A percentile compares a stretch with the other conserved stretches of the same genome.
These are phyloP conservation scores for Lycodopsis pacificus DNA, from an alignment of 2,797 vertebrate species.

Conservation along the genomic window DNA sequence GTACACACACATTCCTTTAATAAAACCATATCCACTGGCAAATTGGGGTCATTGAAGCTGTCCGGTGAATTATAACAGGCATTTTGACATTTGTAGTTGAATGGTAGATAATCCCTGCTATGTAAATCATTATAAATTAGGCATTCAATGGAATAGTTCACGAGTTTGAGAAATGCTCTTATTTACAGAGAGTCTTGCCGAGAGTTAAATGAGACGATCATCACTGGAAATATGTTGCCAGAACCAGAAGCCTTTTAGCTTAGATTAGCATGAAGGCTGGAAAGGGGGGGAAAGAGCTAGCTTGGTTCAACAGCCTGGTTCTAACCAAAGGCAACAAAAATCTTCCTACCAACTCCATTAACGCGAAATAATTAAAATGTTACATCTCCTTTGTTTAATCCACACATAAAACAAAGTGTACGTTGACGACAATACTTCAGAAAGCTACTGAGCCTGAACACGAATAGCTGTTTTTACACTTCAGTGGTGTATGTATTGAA, in stretches of 20 bases:
- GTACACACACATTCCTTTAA: constrained; percentile 12
- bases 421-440: background rate
- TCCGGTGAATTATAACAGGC: background rate
- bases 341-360: background rate
- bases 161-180: background rate
- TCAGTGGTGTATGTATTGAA: background rate
- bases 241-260: background rate
- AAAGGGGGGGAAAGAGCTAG: background rate
- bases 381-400: background rate
- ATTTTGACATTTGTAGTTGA: background rate
- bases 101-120: background rate
- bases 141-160: background rate
- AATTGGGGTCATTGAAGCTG: background rate
- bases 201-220: background rate
- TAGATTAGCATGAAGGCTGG: background rate
- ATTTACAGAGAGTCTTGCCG: background rate
- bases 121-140: background rate
- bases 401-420: background rate
- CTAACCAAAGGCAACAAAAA: background rate
- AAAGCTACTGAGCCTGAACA: no score
- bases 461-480: no score
- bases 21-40: constrained; percentile 13
- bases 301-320: background rate
- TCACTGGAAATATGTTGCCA: background rate
- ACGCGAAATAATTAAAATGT: background rate